Percentiles rank a stretch among this genome's conserved stretches.
Conservation (phyloP, 2,888 invertebrate genomes). For the Agrochola lota region DNA sequence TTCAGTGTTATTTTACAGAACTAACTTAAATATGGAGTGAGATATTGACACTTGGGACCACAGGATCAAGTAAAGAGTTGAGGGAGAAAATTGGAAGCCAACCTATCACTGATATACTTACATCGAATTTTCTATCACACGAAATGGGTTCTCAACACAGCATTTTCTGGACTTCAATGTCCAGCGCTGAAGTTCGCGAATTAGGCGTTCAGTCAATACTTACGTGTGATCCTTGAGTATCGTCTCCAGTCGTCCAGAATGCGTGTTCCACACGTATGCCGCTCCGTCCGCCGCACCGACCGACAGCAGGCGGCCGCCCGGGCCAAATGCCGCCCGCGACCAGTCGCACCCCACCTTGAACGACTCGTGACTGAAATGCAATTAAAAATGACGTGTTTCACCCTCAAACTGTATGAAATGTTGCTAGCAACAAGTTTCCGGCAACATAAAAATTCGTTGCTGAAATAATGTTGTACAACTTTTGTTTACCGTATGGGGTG, state of each 20-base stretch:
- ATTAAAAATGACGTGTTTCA: background rate
- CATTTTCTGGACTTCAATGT: background rate
- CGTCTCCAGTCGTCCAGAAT: constrained; percentile 93
- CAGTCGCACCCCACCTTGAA: constrained; percentile 99
- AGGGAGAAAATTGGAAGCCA: background rate
- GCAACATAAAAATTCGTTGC: background rate
- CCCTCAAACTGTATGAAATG: background rate
- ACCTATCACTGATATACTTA: background rate
- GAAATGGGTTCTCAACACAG: background rate
- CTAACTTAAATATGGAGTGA: background rate
- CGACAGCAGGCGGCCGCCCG: constrained; percentile 96
- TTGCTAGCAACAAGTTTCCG: background rate
- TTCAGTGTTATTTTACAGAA: background rate
- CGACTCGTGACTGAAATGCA: constrained; percentile 94
- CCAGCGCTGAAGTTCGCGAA: background rate
- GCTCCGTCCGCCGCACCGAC: constrained; percentile 98
- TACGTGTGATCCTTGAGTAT: constrained; percentile 95
- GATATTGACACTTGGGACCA: background rate
- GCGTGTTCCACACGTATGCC: constrained; percentile 97
- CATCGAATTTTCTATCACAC: background rate
- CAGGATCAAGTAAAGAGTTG: background rate
- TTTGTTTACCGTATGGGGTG: background rate
- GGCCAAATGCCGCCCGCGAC: constrained; percentile 97
- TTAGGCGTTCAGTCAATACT: constrained; percentile 81
- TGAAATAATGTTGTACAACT: background rate